Evolutionary conservation across 2,113 vertebrate genomes (phyloP), one percentile per base, ranked within the genome.

Genomic region (Rhipidura dahli): DNA sequence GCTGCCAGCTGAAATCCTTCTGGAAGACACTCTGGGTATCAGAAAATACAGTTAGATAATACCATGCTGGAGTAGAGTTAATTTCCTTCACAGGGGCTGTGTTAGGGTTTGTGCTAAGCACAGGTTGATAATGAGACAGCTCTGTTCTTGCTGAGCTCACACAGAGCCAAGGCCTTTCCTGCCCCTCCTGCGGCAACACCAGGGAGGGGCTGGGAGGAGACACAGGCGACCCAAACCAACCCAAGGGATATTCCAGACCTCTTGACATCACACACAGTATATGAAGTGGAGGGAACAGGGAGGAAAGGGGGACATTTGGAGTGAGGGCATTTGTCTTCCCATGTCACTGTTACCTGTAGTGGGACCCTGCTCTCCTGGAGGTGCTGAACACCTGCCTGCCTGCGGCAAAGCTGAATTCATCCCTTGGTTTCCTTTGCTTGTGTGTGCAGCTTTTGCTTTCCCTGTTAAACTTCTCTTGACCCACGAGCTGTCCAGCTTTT

Each of bases 31-130:
- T 11, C 9, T 2, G 8, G 56, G 1, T 30, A 35, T 10, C 51
- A 84, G 60, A 45, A 87, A 18, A 30, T 0, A 13, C 16, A 83
- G 12, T 9, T 27, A 45, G 31, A 70, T 6, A 11, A 78, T 6
- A 11, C 0, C 1, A 0, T n/a, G 30, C 54, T 69, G 73, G 37
- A 23, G 28, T 6, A 18, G 31, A 31, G 44, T 5, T 31, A 4
- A 51, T 53, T 39, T 61, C 47, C 54, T n/a, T 24, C 47, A 14
- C 37, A 53, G 28, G 17, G 21, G 47, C 31, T 71, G 35, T n/a
- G 54, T 7, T 24, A 1, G 8, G 39, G 26, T 71, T 8, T 37
- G 80, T 83, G 81, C 57, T 44, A 39, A 63, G 18, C 27, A 21
- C 39, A 31, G 57, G 39, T 0, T 16, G 33, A 8, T 7, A 20